Percentiles rank a stretch among this genome's conserved stretches.
phyloP scores from a whole-genome alignment of 2,888 invertebrate genomes.

The Dryobota labecula region DNA sequence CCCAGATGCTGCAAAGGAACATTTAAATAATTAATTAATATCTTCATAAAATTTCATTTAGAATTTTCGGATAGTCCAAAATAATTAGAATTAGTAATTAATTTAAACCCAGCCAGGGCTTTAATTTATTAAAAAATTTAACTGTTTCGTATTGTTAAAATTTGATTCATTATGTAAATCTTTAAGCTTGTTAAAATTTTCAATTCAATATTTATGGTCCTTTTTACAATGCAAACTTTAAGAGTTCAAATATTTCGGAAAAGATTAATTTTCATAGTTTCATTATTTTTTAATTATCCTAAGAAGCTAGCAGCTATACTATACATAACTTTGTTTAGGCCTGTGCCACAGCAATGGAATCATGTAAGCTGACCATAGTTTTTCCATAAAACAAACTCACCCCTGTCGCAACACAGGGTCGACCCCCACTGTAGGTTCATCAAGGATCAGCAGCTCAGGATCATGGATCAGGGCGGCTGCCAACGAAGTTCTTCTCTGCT shows the following conservation, averaged over 20 bases:
- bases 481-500: constrained; percentile 96
- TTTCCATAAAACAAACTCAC: constrained; percentile 75
- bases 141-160: background rate
- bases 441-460: constrained; percentile 96
- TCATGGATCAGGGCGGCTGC: constrained; percentile 97
- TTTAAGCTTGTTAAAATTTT: background rate
- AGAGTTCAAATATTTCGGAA: background rate
- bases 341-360: background rate
- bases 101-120: no score
- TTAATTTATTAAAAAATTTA: no score
- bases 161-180: constrained; percentile 6
- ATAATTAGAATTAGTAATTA: no score
- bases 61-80: no score
- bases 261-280: background rate
- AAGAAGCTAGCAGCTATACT: background rate
- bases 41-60: no score
- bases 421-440: constrained; percentile 98
- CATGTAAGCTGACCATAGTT: background rate
- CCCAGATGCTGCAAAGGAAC: constrained; percentile 95
- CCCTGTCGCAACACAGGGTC: constrained; percentile 96
- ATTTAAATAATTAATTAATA: no score
- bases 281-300: background rate
- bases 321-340: background rate
- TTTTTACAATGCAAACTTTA: background rate
- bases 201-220: background rate